A percentile compares a stretch with the other conserved stretches of the same genome.
These are phyloP conservation scores for Hipposideros larvatus DNA, from an alignment of 2,797 vertebrate species.

Conservation along the genomic window DNA sequence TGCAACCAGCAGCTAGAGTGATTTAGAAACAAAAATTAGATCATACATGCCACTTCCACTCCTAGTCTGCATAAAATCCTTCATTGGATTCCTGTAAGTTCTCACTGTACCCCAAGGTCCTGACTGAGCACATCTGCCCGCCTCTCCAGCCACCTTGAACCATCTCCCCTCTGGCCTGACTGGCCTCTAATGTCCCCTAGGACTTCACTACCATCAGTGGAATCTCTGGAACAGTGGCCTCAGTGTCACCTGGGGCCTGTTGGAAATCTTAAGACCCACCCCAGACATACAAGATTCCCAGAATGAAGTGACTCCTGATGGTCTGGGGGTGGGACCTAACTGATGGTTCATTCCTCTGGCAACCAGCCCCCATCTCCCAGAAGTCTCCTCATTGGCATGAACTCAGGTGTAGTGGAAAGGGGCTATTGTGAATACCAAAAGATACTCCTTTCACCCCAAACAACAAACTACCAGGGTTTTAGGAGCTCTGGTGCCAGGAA, in stretches of 20 bases:
- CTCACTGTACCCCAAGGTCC: neutral
- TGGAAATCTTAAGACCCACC: neutral
- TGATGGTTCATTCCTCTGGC: neutral
- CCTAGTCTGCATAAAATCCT: neutral
- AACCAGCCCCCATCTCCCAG: neutral
- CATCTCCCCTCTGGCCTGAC: neutral
- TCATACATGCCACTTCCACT: neutral
- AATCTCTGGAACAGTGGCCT: neutral
- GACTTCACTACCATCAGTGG: neutral
- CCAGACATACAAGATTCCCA: neutral
- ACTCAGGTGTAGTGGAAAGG: neutral
- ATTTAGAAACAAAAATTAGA: neutral
- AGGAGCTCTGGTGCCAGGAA: neutral
- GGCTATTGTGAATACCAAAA: neutral
- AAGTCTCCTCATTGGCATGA: neutral
- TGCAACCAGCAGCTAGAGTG: neutral
- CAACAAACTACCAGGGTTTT: neutral
- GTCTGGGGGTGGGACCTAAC: too few relatives aligned
- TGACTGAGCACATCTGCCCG: neutral
- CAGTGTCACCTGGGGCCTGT: neutral
- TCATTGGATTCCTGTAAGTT: neutral
- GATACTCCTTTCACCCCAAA: neutral
- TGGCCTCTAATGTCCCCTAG: neutral
- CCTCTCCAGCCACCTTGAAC: neutral
- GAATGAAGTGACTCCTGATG: neutral